Conservation (phyloP, 2,113 vertebrate species). For the Dipodomys merriami region DNA sequence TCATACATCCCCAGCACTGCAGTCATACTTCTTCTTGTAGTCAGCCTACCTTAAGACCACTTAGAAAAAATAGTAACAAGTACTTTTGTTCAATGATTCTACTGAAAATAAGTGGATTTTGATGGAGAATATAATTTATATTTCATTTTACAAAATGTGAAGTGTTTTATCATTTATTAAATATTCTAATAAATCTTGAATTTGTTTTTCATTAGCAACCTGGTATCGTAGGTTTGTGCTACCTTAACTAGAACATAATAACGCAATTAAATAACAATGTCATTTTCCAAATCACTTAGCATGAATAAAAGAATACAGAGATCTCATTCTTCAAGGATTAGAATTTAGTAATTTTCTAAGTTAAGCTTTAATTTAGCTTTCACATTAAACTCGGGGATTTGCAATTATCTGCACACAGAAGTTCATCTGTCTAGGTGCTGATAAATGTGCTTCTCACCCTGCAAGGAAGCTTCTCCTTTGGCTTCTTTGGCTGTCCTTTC, state of each 20-base stretch:
- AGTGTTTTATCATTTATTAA: not conserved
- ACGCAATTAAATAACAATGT: not conserved
- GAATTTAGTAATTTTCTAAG: slow-evolving; percentile 19
- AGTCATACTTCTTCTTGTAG: not conserved
- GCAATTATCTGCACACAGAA: not conserved
- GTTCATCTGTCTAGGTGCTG: too few species aligned
- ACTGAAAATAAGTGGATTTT: slow-evolving; percentile 24
- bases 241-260: not conserved
- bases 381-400: slow-evolving; percentile 2
- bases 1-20: too few species aligned
- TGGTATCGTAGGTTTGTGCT: not conserved
- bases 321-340: not conserved
- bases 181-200: not conserved
- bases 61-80: not conserved
- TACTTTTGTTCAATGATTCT: not conserved
- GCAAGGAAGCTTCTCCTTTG: not conserved
- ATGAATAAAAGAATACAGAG: slow-evolving; percentile 30
- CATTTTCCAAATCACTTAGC: not conserved
- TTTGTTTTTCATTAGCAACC: not conserved
- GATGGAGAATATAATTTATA: not conserved
- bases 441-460: not conserved
- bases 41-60: not conserved
- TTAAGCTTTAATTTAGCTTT: not conserved
- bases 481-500: not conserved
- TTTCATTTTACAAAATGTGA: slow-evolving; percentile 15